These are phyloP conservation scores for Benthochromis sp. DNA, from an alignment of 2,113 vertebrate genomes.

Conservation along the genomic window DNA sequence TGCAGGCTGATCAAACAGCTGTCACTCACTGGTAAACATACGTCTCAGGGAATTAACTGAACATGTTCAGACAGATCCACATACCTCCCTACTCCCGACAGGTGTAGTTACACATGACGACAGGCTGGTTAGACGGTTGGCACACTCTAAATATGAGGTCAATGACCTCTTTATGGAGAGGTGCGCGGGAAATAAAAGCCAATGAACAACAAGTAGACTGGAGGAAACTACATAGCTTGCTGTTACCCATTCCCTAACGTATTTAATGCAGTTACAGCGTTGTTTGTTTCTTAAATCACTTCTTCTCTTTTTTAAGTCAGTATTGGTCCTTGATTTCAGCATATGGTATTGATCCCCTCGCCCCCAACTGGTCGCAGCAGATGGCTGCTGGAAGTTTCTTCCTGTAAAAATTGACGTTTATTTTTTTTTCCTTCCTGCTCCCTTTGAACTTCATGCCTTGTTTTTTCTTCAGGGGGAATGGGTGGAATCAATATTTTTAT, in stretches of 20 bases:
- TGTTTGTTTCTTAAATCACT: neutral
- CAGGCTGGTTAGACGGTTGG: neutral
- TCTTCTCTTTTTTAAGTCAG: neutral
- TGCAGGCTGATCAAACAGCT: neutral
- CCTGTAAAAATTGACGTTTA: neutral
- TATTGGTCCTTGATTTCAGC: neutral
- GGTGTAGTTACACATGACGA: neutral
- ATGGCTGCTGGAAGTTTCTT: neutral
- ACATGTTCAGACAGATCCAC: constrained; percentile 22
- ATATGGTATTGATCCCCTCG: neutral
- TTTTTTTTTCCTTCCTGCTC: neutral
- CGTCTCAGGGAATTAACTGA: neutral
- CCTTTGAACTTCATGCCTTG: neutral
- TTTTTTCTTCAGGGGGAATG: neutral
- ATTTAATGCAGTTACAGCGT: neutral
- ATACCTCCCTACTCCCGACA: neutral
- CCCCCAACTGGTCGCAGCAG: neutral
- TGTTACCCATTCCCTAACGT: too few relatives aligned
- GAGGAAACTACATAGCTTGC: neutral
- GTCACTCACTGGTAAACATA: neutral
- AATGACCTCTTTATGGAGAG: neutral
- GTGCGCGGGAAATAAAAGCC: neutral
- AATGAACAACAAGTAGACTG: neutral
- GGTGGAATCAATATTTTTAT: neutral
- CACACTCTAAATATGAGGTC: neutral